Percentiles rank a stretch among this genome's conserved stretches.
Conservation (phyloP, 2,113 vertebrate species). For the Lonchura striata region DNA sequence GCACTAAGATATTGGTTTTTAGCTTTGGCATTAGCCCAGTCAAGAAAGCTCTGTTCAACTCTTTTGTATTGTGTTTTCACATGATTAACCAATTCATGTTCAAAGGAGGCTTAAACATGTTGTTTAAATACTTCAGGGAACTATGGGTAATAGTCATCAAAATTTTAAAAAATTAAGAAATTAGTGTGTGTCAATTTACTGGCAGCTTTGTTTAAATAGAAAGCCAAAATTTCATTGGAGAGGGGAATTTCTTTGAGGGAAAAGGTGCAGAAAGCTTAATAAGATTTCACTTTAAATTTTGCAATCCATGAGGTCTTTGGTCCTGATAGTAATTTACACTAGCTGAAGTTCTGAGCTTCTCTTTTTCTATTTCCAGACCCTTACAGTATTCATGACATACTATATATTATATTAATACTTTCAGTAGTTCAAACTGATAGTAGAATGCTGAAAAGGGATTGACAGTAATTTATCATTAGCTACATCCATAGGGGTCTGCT, state of each 20-base stretch:
- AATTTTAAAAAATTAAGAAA: background rate
- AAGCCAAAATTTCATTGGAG: background rate
- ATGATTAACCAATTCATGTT: background rate
- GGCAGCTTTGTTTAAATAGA: background rate
- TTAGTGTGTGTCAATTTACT: background rate
- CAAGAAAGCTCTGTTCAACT: background rate
- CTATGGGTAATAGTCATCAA: background rate
- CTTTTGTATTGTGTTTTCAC: background rate
- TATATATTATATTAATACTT: background rate
- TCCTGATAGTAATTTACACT: background rate
- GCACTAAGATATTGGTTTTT: background rate
- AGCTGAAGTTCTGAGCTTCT: background rate
- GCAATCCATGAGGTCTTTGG: background rate
- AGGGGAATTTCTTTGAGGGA: background rate
- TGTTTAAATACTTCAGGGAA: background rate
- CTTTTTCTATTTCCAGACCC: background rate
- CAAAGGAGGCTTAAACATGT: background rate
- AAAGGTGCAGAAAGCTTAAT: background rate
- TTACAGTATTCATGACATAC: background rate
- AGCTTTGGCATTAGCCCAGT: constrained; percentile 5
- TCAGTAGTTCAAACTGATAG: background rate
- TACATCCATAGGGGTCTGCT: background rate
- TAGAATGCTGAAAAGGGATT: background rate
- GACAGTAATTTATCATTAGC: background rate
- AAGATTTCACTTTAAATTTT: background rate